These are phyloP conservation scores for Botia kubotai DNA, from an alignment of 2,797 vertebrate genomes.

Conservation along the genomic window DNA sequence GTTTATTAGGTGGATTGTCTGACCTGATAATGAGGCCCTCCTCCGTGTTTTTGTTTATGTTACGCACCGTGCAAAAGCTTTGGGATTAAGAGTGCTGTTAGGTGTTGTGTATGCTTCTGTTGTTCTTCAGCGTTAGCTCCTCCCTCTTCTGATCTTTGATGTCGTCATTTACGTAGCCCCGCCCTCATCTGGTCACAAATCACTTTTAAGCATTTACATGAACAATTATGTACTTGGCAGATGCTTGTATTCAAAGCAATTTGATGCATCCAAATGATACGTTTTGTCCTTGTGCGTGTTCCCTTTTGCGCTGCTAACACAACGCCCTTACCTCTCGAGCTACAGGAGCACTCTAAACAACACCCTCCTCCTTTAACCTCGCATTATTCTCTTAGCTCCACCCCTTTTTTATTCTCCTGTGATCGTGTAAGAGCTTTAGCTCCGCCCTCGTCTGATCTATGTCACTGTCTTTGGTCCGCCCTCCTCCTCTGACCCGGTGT, in stretches of 20 bases:
- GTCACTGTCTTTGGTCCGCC: neutral
- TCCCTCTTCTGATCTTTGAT: neutral
- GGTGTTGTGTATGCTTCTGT: too few species aligned
- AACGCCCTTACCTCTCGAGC: too few species aligned
- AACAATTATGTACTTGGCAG: too few species aligned
- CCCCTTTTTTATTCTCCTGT: constrained; percentile 1
- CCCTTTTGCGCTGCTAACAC: too few species aligned
- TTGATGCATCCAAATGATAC: too few species aligned
- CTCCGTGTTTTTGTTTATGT: neutral
- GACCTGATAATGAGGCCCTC: neutral
- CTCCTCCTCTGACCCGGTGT: constrained; percentile 22
- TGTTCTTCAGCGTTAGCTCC: neutral
- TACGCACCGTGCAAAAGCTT: neutral
- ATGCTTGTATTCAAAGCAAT: too few species aligned
- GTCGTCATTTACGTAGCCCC: neutral
- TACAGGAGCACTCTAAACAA: too few species aligned
- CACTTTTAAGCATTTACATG: neutral
- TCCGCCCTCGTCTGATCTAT: neutral
- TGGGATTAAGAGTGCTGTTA: neutral
- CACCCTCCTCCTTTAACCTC: neutral
- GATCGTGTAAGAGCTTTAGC: neutral
- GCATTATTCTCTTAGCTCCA: neutral
- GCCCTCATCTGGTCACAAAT: neutral
- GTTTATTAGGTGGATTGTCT: neutral
- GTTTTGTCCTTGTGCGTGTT: too few species aligned